A percentile compares a stretch with the other conserved stretches of the same genome.
These are phyloP conservation scores for Montipora efflorescens DNA, from an alignment of 64 coral and sea anemone species.

Conservation along the genomic window DNA sequence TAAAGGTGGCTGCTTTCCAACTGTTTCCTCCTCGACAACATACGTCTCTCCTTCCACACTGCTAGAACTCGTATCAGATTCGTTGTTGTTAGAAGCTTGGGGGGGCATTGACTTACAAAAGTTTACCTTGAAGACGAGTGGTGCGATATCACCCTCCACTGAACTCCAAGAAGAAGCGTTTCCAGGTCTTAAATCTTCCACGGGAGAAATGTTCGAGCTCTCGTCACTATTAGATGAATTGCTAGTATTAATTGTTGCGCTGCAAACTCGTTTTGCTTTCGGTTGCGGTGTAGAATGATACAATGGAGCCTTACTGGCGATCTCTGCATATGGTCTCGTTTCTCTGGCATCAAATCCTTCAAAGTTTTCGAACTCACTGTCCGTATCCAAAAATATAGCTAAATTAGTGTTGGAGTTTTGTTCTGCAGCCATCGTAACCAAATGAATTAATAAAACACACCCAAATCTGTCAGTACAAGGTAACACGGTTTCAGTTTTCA, in stretches of 20 bases:
- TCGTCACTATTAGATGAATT: not conserved
- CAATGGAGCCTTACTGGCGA: not conserved
- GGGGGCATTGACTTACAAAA: not conserved
- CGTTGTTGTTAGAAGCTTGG: not conserved
- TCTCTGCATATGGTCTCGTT: not conserved
- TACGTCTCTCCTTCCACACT: not conserved
- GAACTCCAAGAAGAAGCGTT: not conserved
- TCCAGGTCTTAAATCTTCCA: not conserved
- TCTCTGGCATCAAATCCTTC: conserved; percentile 6
- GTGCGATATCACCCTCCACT: conserved; percentile 10
- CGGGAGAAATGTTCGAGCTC: not conserved
- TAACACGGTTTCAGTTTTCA: not conserved
- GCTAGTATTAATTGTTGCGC: not conserved
- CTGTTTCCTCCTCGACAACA: not conserved
- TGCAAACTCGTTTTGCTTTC: not conserved
- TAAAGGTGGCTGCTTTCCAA: not conserved
- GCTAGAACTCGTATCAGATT: not conserved
- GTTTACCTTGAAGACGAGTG: not conserved
- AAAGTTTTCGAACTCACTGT: not conserved
- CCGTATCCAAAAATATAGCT: not conserved
- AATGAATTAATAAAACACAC: not conserved
- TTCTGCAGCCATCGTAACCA: not conserved
- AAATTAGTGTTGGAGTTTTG: not conserved
- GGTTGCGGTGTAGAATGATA: not conserved
- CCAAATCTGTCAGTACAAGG: not conserved